Percentiles rank a stretch among this genome's conserved stretches.
These are phyloP conservation scores for Calyptomena viridis DNA, from an alignment of 2,113 vertebrate species.

Conservation along the genomic window DNA sequence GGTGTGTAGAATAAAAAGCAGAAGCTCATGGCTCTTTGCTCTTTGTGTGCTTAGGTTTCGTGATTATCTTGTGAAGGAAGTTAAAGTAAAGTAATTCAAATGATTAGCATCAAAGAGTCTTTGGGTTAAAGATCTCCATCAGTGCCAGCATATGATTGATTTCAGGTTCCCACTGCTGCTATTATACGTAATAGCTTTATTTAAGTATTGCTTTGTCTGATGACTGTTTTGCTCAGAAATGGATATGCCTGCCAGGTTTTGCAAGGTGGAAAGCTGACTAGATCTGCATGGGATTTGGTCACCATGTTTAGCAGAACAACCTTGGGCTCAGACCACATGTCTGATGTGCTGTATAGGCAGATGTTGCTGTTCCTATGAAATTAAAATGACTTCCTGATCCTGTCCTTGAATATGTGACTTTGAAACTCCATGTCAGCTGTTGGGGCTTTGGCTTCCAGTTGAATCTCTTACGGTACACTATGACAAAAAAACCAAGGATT, in stretches of 20 bases:
- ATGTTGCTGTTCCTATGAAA: neutral
- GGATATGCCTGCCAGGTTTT: neutral
- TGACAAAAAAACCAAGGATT: neutral
- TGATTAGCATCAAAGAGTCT: neutral
- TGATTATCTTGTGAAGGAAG: neutral
- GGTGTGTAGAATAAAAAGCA: neutral
- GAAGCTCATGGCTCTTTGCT: neutral
- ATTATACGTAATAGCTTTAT: neutral
- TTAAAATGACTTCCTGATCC: neutral
- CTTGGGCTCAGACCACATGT: neutral
- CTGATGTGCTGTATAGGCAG: neutral
- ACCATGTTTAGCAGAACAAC: neutral
- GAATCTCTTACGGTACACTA: neutral
- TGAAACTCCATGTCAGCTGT: neutral
- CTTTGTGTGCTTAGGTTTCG: neutral
- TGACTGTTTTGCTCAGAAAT: neutral
- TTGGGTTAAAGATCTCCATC: neutral
- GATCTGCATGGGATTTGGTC: neutral
- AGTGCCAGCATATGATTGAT: neutral
- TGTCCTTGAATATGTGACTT: rapidly evolving
- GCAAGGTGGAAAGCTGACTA: neutral
- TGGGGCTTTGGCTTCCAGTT: neutral
- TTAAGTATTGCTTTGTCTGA: neutral
- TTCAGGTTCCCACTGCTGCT: neutral
- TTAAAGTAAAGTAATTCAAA: neutral